Evolutionary conservation across 2,797 vertebrate genomes (phyloP).

Genomic region (Enteromius thamalakanensis): DNA sequence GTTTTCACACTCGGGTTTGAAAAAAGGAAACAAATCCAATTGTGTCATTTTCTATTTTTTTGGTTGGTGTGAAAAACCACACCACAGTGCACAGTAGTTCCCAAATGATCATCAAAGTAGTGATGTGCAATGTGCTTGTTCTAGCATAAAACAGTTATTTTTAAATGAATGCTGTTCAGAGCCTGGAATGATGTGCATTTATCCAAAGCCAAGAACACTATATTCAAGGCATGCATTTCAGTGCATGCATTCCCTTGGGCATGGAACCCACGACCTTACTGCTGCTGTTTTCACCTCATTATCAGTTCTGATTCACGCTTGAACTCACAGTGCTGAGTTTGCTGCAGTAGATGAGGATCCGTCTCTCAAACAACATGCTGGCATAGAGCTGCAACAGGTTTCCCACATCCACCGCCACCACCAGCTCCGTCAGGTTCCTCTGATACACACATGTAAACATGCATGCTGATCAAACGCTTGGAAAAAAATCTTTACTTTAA

Average conservation of each 20-base stretch:
- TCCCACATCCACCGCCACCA: constrained; percentile 86
- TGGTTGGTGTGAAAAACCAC: background rate
- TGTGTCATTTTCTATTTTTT: background rate
- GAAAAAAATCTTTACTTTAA: background rate
- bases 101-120: background rate
- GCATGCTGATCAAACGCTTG: background rate
- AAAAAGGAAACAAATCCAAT: background rate
- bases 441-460: constrained; percentile 62
- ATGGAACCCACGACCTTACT: background rate
- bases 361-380: constrained; percentile 89
- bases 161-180: background rate
- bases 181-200: background rate
- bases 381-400: constrained; percentile 88
- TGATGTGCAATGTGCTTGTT: background rate
- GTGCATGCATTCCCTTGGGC: background rate
- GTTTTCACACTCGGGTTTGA: background rate
- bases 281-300: no score
- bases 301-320: background rate
- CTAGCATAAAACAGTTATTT: background rate
- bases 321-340: constrained; percentile 90
- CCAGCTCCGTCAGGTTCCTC: constrained; percentile 91
- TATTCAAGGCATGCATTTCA: background rate
- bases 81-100: background rate
- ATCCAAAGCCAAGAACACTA: background rate
- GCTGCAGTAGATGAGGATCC: constrained; percentile 84